These are phyloP conservation scores for Crenuchus spilurus DNA, from an alignment of 2,797 vertebrate genomes.

Conservation along the genomic window DNA sequence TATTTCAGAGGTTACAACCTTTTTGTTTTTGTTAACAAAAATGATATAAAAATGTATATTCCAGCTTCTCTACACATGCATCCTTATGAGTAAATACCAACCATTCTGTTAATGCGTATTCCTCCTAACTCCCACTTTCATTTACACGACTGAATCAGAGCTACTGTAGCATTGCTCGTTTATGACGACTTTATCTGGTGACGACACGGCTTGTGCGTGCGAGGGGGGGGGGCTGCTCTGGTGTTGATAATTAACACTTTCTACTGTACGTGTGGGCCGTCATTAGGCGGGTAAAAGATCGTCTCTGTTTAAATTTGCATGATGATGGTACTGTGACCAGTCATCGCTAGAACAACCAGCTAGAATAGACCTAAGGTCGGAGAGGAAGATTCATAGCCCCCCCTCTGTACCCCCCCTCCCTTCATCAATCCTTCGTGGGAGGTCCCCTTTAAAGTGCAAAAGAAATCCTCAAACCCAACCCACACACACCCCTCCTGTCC, in stretches of 20 bases:
- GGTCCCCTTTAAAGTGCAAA: conserved; percentile 49
- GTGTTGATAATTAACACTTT: conserved; percentile 63
- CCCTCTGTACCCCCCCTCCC: conserved; percentile 14
- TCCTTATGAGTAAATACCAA: not conserved
- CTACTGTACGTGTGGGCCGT: conserved; percentile 54
- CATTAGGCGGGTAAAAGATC: conserved; percentile 62
- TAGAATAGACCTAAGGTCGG: conserved; percentile 57
- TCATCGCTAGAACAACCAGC: conserved; percentile 63
- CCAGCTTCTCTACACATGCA: no score
- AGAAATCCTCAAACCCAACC: conserved; percentile 46
- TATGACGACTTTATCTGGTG: conserved; percentile 31
- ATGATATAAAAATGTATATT: no score
- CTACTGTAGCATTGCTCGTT: conserved; percentile 1
- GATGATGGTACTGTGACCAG: conserved; percentile 66
- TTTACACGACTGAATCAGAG: conserved; percentile 8
- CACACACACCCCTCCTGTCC: not conserved
- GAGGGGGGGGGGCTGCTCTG: conserved; percentile 47
- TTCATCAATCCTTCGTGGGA: conserved; percentile 53
- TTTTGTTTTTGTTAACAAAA: no score
- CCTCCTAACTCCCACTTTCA: conserved; percentile 5
- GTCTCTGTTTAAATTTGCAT: conserved; percentile 68
- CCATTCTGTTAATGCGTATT: not conserved
- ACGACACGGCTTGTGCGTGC: conserved; percentile 20
- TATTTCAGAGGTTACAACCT: no score
- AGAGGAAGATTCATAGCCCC: conserved; percentile 60